phyloP scores from a whole-genome alignment of 2,113 vertebrate species.

The Zootoca vivipara region DNA sequence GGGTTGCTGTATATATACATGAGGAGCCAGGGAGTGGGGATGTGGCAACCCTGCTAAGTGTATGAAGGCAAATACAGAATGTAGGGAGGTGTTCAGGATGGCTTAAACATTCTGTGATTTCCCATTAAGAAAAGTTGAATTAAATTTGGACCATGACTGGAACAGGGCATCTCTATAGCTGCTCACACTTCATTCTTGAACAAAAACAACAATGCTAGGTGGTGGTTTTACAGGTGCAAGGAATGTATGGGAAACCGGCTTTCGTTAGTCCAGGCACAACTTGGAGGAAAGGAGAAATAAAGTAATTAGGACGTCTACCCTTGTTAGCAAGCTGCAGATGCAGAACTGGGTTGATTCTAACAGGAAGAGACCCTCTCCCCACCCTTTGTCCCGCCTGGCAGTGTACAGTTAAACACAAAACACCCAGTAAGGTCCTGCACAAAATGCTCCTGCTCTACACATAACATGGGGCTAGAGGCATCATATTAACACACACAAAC shows the following conservation, averaged over 20 bases:
- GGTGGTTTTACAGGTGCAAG: not conserved
- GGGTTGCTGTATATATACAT: not conserved
- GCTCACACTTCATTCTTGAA: not conserved
- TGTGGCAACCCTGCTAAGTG: not conserved
- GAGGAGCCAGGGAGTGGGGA: not conserved
- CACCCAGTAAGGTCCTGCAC: conserved; percentile 38
- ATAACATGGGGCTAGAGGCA: conserved; percentile 37
- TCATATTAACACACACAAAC: conserved; percentile 28
- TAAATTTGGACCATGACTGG: not conserved
- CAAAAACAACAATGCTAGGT: not conserved
- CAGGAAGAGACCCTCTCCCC: conserved; percentile 33
- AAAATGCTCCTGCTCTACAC: not conserved
- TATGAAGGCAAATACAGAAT: not conserved
- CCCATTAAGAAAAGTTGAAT: not conserved
- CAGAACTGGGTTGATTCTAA: not conserved
- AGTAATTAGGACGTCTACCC: not conserved
- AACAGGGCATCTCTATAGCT: not conserved
- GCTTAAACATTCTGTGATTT: not conserved
- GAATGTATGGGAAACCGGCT: conserved; percentile 16
- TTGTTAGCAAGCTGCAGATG: not conserved
- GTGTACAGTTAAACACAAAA: not conserved
- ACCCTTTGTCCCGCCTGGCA: not conserved
- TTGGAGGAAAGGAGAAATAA: not conserved
- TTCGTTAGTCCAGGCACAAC: conserved; percentile 3
- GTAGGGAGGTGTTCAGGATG: not conserved